Evolutionary conservation across 1,140 invertebrate genomes (phyloP).

Genomic region (Caerostris extrusa): DNA sequence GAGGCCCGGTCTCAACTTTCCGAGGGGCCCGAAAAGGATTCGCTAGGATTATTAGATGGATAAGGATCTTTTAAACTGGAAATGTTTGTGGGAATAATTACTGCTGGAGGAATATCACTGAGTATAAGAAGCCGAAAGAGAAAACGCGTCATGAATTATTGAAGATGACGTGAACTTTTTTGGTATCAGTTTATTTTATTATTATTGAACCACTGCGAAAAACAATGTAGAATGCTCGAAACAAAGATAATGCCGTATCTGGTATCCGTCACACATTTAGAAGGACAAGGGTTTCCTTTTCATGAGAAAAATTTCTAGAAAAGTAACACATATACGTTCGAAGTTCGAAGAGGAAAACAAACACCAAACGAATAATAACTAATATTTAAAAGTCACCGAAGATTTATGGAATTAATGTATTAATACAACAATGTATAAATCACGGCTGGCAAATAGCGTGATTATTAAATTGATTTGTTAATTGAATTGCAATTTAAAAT

Average conservation of each 20-base stretch:
- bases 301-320: not conserved
- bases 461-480: no score
- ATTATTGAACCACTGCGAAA: not conserved
- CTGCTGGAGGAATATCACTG: not conserved
- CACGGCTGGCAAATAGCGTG: no score
- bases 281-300: not conserved
- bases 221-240: not conserved
- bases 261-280: not conserved
- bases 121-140: not conserved
- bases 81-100: constrained; percentile 53
- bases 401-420: no score
- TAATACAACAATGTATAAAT: no score
- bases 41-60: constrained; percentile 48
- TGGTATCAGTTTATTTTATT: not conserved
- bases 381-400: no score
- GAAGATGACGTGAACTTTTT: constrained; percentile 48
- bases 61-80: constrained; percentile 55
- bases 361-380: no score
- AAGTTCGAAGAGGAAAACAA: no score
- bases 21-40: constrained; percentile 51
- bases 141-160: constrained; percentile 60
- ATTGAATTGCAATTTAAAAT: no score
- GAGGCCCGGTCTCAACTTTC: constrained; percentile 9
- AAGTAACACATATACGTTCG: not conserved
- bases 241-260: not conserved